Percentiles rank a stretch among this genome's conserved stretches.
Evolutionary conservation across 1,140 invertebrate species (phyloP).

Genomic region (Agrilus planipennis): DNA sequence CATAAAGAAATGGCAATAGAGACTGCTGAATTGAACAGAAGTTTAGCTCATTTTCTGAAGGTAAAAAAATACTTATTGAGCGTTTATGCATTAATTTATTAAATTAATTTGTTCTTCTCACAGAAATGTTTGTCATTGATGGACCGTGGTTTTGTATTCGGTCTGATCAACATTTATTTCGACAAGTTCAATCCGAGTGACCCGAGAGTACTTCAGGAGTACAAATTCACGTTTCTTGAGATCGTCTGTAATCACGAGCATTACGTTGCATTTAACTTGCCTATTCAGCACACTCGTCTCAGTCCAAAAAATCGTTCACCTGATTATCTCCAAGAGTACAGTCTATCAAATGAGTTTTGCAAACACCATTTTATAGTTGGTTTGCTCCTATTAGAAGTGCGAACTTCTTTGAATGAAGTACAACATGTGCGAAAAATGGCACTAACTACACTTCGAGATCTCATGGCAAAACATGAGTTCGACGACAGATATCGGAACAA

Average conservation of each 20-base stretch:
- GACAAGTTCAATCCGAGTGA: constrained; percentile 75
- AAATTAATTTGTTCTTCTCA: constrained; percentile 11
- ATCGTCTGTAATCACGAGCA: constrained; percentile 90
- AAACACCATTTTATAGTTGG: constrained; percentile 80
- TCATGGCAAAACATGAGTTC: constrained; percentile 87
- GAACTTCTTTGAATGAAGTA: constrained; percentile 70
- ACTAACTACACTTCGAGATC: constrained; percentile 65
- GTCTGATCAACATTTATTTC: constrained; percentile 74
- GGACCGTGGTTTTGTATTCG: constrained; percentile 87
- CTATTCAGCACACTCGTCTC: constrained; percentile 51
- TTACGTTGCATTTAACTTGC: constrained; percentile 79
- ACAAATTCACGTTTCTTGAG: constrained; percentile 81
- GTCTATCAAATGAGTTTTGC: constrained; percentile 70
- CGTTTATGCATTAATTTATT: not conserved
- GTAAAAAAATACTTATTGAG: constrained; percentile 33
- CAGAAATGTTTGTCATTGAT: constrained; percentile 83
- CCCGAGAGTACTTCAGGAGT: constrained; percentile 63
- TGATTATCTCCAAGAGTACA: constrained; percentile 45
- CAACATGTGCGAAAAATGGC: constrained; percentile 67
- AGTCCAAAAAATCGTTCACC: constrained; percentile 39
- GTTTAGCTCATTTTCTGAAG: constrained; percentile 75
- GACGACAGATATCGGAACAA: constrained; percentile 78
- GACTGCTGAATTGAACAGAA: constrained; percentile 73
- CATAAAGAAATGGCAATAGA: constrained; percentile 68
- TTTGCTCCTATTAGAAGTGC: constrained; percentile 60